Base-by-base conservation (phyloP, 30 jellyfish, hydroid and myxozoan genomes). In the Hydra vulgaris region DNA sequence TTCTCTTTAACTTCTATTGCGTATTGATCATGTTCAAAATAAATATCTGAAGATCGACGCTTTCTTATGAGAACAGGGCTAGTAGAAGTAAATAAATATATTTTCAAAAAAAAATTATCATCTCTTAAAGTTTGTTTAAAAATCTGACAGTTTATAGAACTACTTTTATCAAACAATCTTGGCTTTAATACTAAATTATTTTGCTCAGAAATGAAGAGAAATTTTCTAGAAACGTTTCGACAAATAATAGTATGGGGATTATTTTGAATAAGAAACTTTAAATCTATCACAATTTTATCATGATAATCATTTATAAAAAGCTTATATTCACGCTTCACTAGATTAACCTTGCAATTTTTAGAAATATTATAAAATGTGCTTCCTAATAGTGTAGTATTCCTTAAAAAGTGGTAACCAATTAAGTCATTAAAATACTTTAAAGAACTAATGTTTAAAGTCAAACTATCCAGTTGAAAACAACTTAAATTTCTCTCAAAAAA, bases 1-100 rank as follows among this genome's bases (percentile, higher is more conserved):
- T 66, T 78, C 67, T 78, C 85, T 19, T 61, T 78, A 18, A 78
- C 85, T n/a, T 78, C 68, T 8, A 61, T 53, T 19, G 61, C 27
- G 53, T 24, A 78, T 69, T 24, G 53, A 21, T 78, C 85, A 27
- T 78, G 52, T 54, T 78, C 85, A 78, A 78, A 78, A 15, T 27
- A 15, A 53, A 78, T 78, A 24, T 66, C 26, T 17, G 85, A 53
- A 0, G 76, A 54, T 16, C 85, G 61, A 19, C 77, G 27, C 17
- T 54, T 55, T 5, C 85, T 7, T 68, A 8, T 68, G 16, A 68
- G 75, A 16, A n/a, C 5, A n/a, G n/a, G 71, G 18, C 71, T 15
- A 15, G 17, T 15, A 56, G n/a, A 15, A n/a, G 71, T 56, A 17
- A 56, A 15, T 15, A 56, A 56, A 56, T 17, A 17, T 56, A 15